Evolutionary conservation across 2,888 invertebrate genomes (phyloP).

Genomic region (Nomada fucata): DNA sequence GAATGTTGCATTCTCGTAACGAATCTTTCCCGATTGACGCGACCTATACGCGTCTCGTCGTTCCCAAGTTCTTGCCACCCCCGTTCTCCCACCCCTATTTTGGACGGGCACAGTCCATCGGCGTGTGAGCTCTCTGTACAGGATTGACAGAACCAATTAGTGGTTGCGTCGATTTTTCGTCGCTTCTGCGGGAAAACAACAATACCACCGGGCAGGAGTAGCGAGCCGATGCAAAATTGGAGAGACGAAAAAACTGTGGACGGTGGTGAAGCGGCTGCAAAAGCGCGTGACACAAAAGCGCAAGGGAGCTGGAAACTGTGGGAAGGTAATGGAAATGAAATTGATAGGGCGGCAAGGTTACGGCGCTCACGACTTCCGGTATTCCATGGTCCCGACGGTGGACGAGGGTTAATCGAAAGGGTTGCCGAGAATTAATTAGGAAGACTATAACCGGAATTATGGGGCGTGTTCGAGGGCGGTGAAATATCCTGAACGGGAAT

Average conservation of each 20-base stretch:
- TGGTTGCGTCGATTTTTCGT: constrained; percentile 74
- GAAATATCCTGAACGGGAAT: too few relatives aligned
- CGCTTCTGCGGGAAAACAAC: constrained; percentile 57
- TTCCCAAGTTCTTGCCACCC: constrained; percentile 51
- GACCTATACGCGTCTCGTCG: constrained; percentile 35
- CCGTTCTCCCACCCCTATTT: neutral
- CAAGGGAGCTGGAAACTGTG: neutral
- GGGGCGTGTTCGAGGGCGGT: too few relatives aligned
- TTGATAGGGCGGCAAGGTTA: constrained; percentile 17
- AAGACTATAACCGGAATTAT: too few relatives aligned
- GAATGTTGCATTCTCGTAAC: constrained; percentile 59
- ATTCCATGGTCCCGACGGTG: neutral
- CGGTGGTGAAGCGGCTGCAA: constrained; percentile 8
- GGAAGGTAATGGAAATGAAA: constrained; percentile 41
- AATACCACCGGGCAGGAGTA: constrained; percentile 49
- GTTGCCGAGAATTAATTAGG: too few relatives aligned
- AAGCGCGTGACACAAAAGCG: neutral
- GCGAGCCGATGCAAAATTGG: constrained; percentile 16
- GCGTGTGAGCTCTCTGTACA: constrained; percentile 21
- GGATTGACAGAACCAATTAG: constrained; percentile 77
- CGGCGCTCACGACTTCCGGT: neutral
- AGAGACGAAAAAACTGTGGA: constrained; percentile 14
- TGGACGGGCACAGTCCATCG: constrained; percentile 1
- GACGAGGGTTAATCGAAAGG: too few relatives aligned
- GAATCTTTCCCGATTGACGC: constrained; percentile 61